These are phyloP conservation scores for Dicycla oo DNA, from an alignment of 2,888 invertebrate species.

Conservation along the genomic window DNA sequence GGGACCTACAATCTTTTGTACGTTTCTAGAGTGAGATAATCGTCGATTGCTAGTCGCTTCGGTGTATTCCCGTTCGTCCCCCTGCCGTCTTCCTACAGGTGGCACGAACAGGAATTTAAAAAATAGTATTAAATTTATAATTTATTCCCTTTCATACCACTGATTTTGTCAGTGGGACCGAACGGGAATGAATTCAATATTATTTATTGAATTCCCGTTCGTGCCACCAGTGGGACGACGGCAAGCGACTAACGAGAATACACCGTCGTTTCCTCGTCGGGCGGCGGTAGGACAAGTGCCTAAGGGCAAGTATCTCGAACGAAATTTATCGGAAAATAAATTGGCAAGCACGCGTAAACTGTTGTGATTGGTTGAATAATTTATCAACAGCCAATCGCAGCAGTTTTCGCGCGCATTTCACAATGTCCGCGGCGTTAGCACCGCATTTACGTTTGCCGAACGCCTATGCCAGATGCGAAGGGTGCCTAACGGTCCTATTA, in stretches of 20 bases:
- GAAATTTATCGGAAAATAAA: not conserved
- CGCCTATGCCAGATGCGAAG: slow-evolving; percentile 15
- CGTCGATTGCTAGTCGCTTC: not conserved
- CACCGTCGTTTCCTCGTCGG: not conserved
- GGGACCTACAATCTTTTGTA: not conserved
- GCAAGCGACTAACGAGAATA: no score
- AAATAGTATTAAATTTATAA: no score
- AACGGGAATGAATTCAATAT: no score
- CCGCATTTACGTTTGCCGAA: not conserved
- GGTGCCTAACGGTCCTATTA: slow-evolving; percentile 28
- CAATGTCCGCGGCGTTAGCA: not conserved
- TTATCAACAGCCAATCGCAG: not conserved
- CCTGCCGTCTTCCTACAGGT: no score
- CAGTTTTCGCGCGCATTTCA: not conserved
- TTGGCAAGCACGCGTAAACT: not conserved
- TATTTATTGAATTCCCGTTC: no score
- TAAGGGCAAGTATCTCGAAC: not conserved
- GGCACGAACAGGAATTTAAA: no score
- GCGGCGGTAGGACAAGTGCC: not conserved
- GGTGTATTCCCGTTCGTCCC: no score
- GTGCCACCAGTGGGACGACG: no score
- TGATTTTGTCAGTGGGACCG: no score
- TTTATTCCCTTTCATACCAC: no score
- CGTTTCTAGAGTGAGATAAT: not conserved
- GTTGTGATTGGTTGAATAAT: not conserved